These are phyloP conservation scores for Erethizon dorsatum DNA, from an alignment of 2,797 vertebrate genomes.

Conservation along the genomic window DNA sequence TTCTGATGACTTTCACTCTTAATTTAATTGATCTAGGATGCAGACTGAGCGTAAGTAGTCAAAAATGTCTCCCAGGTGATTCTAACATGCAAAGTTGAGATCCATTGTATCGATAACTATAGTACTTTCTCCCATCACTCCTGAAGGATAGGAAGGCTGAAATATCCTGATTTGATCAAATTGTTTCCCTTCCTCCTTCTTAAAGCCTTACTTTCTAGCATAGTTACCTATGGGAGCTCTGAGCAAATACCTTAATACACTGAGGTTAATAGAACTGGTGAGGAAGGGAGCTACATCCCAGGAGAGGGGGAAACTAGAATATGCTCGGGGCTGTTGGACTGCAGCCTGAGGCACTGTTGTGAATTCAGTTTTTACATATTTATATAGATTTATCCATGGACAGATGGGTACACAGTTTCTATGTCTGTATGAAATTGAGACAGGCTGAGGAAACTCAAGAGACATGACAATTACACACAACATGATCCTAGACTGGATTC, in stretches of 20 bases:
- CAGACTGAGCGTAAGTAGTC: neutral
- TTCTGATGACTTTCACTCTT: neutral
- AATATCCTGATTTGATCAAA: neutral
- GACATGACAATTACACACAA: neutral
- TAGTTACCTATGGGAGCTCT: neutral
- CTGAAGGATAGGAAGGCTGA: neutral
- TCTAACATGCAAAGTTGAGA: neutral
- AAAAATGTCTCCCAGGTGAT: conserved; percentile 7
- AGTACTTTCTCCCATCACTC: neutral
- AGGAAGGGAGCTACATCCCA: neutral
- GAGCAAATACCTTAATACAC: neutral
- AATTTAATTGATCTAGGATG: neutral
- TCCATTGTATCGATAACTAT: neutral
- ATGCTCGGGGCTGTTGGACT: neutral
- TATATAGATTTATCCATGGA: neutral
- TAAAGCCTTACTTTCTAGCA: neutral
- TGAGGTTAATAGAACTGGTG: neutral
- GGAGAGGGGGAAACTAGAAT: neutral
- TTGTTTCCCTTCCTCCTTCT: neutral
- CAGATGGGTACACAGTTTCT: neutral
- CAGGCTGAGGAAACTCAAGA: neutral
- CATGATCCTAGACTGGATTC: neutral
- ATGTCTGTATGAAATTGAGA: neutral
- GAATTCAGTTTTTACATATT: neutral
- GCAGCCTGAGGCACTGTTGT: neutral